Conservation (phyloP, 2,888 invertebrate genomes). For the Horisme vitalbata region DNA sequence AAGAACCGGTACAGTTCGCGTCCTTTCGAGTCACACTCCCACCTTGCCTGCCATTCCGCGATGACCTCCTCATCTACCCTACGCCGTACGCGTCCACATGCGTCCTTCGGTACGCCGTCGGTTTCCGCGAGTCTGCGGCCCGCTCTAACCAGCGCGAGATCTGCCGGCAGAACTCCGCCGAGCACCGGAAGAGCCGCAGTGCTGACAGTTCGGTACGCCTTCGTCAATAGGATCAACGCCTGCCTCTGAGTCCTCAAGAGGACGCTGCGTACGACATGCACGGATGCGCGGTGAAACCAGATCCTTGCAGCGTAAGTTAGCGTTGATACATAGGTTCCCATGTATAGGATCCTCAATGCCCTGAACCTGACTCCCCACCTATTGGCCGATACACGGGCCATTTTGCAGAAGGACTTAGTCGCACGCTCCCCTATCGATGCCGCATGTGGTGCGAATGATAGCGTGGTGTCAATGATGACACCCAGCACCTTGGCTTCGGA, state of each 20-base stretch:
- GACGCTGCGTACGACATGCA: too few species aligned
- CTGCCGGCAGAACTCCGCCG: slow-evolving; percentile 6
- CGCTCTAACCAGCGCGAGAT: slow-evolving; percentile 3
- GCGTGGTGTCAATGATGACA: background rate
- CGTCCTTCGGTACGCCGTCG: background rate
- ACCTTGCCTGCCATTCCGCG: background rate
- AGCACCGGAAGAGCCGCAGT: slow-evolving; percentile 6
- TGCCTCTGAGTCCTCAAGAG: too few species aligned
- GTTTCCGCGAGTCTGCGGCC: background rate
- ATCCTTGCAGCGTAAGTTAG: background rate
- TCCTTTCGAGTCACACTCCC: background rate
- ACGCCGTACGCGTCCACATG: background rate
- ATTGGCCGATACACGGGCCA: background rate
- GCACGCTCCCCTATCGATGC: too few species aligned
- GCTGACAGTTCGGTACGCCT: slow-evolving; percentile 5
- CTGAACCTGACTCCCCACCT: background rate
- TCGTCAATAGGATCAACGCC: slow-evolving; percentile 5
- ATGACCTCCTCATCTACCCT: background rate
- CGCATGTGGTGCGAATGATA: background rate
- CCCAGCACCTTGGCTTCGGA: slow-evolving; percentile 5
- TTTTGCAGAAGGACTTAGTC: background rate
- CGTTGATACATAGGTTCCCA: background rate
- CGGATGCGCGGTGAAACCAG: background rate
- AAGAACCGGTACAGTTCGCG: slow-evolving; percentile 1
- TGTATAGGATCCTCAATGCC: too few species aligned